These are phyloP conservation scores for Lagopus leucura DNA, from an alignment of 2,113 vertebrate genomes.

Conservation along the genomic window DNA sequence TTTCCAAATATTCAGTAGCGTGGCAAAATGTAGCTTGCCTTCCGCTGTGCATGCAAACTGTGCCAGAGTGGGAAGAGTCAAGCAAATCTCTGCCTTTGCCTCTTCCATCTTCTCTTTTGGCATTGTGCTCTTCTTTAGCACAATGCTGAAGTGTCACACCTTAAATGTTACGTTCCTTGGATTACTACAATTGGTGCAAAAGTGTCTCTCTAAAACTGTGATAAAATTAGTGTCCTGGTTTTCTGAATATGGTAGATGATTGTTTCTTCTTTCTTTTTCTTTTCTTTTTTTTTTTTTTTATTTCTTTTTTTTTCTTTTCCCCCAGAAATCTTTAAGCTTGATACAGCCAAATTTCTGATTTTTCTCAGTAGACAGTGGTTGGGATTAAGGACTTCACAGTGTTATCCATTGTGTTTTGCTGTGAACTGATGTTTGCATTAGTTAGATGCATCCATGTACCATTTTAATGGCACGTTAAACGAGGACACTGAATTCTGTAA, in stretches of 20 bases:
- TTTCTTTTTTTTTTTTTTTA: neutral
- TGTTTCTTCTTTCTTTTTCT: neutral
- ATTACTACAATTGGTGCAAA: neutral
- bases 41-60: neutral
- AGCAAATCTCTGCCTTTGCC: neutral
- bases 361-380: neutral
- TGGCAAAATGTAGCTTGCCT: neutral
- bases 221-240: neutral
- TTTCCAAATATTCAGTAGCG: neutral
- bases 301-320: neutral
- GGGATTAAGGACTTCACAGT: neutral
- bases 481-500: conserved; percentile 42
- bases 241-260: neutral
- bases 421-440: conserved; percentile 33
- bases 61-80: rapidly evolving
- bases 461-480: conserved; percentile 58
- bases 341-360: neutral
- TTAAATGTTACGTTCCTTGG: neutral
- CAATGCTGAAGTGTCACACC: neutral
- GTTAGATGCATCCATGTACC: conserved; percentile 11
- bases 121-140: neutral
- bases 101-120: neutral
- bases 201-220: neutral
- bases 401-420: neutral
- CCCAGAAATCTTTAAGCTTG: neutral